Evolutionary conservation across 2,888 invertebrate genomes (phyloP).

Genomic region (Cheilosia vernalis): DNA sequence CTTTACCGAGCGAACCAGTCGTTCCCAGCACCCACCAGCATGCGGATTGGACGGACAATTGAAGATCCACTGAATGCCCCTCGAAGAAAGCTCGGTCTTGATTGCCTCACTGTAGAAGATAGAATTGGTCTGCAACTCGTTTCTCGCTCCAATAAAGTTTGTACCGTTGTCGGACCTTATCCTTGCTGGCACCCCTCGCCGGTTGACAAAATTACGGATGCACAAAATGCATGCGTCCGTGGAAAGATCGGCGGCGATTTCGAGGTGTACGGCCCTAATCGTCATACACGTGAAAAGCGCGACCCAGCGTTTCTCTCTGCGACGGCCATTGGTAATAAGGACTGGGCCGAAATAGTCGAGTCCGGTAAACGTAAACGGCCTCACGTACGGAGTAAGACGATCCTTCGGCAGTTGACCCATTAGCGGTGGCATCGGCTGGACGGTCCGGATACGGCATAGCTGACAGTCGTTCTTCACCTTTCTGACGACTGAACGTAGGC

Average conservation of each 20-base stretch:
- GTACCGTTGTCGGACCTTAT: neutral
- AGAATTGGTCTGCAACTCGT: neutral
- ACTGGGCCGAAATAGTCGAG: neutral
- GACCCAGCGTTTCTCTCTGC: neutral
- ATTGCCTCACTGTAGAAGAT: neutral
- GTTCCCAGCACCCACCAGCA: too few relatives aligned
- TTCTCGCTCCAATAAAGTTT: neutral
- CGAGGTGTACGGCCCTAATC: neutral
- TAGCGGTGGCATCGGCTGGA: neutral
- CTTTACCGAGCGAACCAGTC: too few relatives aligned
- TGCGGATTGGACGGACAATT: neutral
- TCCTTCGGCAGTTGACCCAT: neutral
- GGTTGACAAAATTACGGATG: neutral
- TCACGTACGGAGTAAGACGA: neutral
- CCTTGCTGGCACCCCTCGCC: neutral
- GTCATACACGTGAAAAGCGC: neutral
- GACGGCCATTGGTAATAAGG: neutral
- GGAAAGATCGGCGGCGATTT: neutral
- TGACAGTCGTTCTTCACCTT: neutral
- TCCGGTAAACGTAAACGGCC: neutral
- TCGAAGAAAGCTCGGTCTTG: neutral
- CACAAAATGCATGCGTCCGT: neutral
- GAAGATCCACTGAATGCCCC: neutral
- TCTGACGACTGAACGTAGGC: neutral
- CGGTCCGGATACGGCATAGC: neutral